phyloP scores from a whole-genome alignment of 2,888 invertebrate species.

The Tenthredo scrophulariae region DNA sequence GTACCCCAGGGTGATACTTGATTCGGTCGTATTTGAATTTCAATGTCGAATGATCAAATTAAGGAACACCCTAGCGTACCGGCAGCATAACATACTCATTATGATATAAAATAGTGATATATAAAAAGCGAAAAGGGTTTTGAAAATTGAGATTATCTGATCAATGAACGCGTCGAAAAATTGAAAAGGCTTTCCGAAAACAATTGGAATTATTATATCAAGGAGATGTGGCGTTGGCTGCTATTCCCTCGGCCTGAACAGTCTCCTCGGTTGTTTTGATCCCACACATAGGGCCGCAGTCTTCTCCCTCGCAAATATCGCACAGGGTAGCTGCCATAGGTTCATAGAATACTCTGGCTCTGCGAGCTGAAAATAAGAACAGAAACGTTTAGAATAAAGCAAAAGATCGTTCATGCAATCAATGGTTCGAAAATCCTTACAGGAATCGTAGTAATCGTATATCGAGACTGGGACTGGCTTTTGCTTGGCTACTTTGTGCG shows the following conservation, averaged over 20 bases:
- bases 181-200: not conserved
- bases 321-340: conserved; percentile 86
- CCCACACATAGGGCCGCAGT: conserved; percentile 78
- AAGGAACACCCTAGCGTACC: not conserved
- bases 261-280: conserved; percentile 5
- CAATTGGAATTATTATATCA: not conserved
- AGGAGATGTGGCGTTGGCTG: not conserved
- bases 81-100: not conserved
- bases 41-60: too few relatives aligned
- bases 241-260: conserved; percentile 61
- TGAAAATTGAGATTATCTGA: not conserved
- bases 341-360: conserved; percentile 91
- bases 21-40: too few relatives aligned
- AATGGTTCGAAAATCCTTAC: conserved; percentile 80
- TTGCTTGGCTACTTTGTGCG: conserved; percentile 91
- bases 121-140: not conserved
- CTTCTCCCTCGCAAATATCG: conserved; percentile 89
- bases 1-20: not conserved
- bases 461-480: conserved; percentile 92
- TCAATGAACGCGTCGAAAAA: not conserved
- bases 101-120: not conserved
- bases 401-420: conserved; percentile 19
- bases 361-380: conserved; percentile 82
- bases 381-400: conserved; percentile 16
- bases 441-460: conserved; percentile 95